Conservation (phyloP, 2,888 invertebrate species). For the Callimorpha dominula region DNA sequence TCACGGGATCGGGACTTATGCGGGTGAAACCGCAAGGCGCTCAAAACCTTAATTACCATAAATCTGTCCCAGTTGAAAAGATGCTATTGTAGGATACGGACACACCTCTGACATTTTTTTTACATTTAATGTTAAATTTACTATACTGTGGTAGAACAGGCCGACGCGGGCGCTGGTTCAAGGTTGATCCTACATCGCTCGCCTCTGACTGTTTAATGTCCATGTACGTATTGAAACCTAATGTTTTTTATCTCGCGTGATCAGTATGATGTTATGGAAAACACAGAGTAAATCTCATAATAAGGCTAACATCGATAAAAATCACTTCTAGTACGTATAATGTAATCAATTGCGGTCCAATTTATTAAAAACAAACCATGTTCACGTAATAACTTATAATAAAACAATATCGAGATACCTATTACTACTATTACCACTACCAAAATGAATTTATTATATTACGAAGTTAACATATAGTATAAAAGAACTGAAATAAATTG, state of each 20-base stretch:
- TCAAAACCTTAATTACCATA: too few relatives aligned
- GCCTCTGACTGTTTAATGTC: too few relatives aligned
- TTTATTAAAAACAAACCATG: neutral
- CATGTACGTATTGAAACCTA: too few relatives aligned
- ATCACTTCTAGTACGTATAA: neutral
- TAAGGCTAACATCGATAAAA: neutral
- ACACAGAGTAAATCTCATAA: neutral
- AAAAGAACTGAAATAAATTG: neutral
- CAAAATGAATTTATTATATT: neutral
- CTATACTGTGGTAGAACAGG: too few relatives aligned
- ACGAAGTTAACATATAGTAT: neutral
- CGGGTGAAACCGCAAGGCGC: too few relatives aligned
- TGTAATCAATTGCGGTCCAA: neutral
- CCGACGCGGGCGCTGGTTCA: too few relatives aligned
- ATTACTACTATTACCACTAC: neutral
- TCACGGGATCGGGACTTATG: too few relatives aligned
- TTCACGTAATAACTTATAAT: neutral
- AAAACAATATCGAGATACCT: neutral
- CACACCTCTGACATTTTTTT: too few relatives aligned
- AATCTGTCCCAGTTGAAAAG: too few relatives aligned
- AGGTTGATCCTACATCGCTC: too few relatives aligned
- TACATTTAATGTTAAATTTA: too few relatives aligned
- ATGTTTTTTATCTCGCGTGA: neutral
- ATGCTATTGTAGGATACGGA: too few relatives aligned
- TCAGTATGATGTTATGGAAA: neutral